Conservation (phyloP, 2,888 invertebrate species). For the Callinectes sapidus region DNA sequence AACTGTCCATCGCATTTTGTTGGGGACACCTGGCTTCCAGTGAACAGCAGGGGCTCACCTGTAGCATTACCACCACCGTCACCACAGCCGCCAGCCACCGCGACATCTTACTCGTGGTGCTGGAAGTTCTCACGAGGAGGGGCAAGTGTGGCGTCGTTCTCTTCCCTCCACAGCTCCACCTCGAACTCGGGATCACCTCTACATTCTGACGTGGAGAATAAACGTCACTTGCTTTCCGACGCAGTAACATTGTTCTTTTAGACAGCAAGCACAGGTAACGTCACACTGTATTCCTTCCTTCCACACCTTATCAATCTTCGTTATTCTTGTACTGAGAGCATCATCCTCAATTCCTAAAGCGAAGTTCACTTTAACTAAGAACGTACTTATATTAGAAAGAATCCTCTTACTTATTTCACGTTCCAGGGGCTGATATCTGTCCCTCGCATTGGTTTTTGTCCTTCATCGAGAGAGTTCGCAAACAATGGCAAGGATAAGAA, state of each 20-base stretch:
- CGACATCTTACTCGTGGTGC: neutral
- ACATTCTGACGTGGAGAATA: neutral
- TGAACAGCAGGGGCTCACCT: neutral
- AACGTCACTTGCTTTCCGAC: neutral
- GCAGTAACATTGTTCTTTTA: neutral
- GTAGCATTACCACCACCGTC: constrained; percentile 18
- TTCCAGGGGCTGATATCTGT: neutral
- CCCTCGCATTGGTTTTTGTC: neutral
- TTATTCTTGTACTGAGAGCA: neutral
- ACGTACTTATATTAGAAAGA: neutral
- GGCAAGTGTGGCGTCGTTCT: neutral
- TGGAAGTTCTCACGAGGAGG: neutral
- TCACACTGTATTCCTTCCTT: neutral
- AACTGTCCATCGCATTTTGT: neutral
- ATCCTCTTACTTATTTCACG: neutral
- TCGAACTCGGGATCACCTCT: neutral
- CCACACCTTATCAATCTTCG: neutral
- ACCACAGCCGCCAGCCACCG: neutral
- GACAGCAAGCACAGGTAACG: neutral
- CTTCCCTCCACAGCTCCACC: neutral
- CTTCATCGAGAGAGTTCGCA: neutral
- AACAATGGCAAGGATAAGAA: neutral
- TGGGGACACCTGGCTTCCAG: constrained; percentile 1
- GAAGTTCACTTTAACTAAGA: neutral
- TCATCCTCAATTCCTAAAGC: neutral